Percentiles rank a stretch among this genome's conserved stretches.
Conservation (phyloP, 2,797 vertebrate species). For the Crocodylus rhombifer region DNA sequence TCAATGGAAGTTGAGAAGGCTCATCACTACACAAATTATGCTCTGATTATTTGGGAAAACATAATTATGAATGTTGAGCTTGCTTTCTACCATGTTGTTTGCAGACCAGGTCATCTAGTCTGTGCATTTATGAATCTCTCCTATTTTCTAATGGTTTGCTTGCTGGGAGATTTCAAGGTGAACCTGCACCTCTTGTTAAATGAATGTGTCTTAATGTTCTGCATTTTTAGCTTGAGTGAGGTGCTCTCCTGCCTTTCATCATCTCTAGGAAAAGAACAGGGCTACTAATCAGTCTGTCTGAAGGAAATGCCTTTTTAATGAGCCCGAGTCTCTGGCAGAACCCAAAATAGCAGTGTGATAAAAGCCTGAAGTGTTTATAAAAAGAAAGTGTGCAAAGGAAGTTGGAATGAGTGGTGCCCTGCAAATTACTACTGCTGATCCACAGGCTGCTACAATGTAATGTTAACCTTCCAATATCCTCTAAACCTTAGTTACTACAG, state of each 20-base stretch:
- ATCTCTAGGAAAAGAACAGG: constrained; percentile 46
- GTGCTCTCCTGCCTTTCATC: constrained; percentile 52
- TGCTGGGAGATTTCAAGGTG: constrained; percentile 18
- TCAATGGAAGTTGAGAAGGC: constrained; percentile 3
- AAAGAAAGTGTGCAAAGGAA: constrained; percentile 51
- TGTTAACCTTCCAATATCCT: neutral
- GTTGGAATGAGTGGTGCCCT: neutral
- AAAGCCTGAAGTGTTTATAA: constrained; percentile 58
- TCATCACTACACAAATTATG: constrained; percentile 20
- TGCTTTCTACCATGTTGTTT: constrained; percentile 10
- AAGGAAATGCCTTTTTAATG: constrained; percentile 72
- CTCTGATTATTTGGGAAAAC: constrained; percentile 24
- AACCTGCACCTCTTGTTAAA: constrained; percentile 51
- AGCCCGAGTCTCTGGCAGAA: constrained; percentile 56
- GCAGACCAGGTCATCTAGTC: constrained; percentile 13
- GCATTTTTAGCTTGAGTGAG: constrained; percentile 51
- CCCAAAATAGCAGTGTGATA: constrained; percentile 60
- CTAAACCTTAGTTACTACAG: neutral
- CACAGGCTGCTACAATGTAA: neutral
- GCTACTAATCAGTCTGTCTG: constrained; percentile 72
- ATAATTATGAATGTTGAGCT: constrained; percentile 40
- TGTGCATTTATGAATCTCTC: constrained; percentile 15
- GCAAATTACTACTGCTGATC: constrained; percentile 62
- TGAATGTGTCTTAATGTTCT: constrained; percentile 45
- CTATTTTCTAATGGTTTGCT: constrained; percentile 31